A percentile compares a stretch with the other conserved stretches of the same genome.
phyloP scores from a whole-genome alignment of 2,888 invertebrate species.

The Thalpophila matura region DNA sequence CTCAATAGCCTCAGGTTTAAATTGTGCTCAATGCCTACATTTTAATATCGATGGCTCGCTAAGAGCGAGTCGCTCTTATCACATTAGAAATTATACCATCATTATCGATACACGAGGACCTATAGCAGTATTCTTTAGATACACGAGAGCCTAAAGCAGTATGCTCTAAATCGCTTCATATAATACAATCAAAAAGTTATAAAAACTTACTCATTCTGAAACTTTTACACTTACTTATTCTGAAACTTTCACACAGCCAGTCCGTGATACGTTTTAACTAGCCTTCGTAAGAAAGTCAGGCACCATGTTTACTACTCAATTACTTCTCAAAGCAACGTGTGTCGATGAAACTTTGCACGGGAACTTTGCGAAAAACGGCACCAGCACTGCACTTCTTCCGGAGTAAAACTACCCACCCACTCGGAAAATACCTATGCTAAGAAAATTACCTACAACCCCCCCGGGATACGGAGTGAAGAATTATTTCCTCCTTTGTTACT shows the following conservation, averaged over 20 bases:
- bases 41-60: no score
- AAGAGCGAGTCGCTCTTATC: no score
- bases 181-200: no score
- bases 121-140: no score
- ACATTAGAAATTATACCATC: no score
- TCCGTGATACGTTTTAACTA: constrained; percentile 41
- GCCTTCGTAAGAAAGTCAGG: constrained; percentile 46
- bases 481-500: constrained; percentile 44
- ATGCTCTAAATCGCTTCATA: no score
- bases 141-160: no score
- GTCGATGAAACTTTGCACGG: constrained; percentile 38
- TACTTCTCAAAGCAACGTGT: constrained; percentile 55
- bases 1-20: no score
- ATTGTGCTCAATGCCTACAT: no score
- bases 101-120: no score
- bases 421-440: constrained; percentile 30
- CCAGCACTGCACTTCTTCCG: constrained; percentile 20
- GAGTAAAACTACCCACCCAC: constrained; percentile 17
- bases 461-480: constrained; percentile 13
- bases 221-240: constrained; percentile 16
- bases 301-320: constrained; percentile 53
- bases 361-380: constrained; percentile 44
- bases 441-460: constrained; percentile 32
- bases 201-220: constrained; percentile 18
- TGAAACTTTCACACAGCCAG: constrained; percentile 5